Percentiles rank a stretch among this genome's conserved stretches.
These are phyloP conservation scores for Pogonomyrmex barbatus DNA, from an alignment of 1,140 invertebrate species.

Conservation along the genomic window DNA sequence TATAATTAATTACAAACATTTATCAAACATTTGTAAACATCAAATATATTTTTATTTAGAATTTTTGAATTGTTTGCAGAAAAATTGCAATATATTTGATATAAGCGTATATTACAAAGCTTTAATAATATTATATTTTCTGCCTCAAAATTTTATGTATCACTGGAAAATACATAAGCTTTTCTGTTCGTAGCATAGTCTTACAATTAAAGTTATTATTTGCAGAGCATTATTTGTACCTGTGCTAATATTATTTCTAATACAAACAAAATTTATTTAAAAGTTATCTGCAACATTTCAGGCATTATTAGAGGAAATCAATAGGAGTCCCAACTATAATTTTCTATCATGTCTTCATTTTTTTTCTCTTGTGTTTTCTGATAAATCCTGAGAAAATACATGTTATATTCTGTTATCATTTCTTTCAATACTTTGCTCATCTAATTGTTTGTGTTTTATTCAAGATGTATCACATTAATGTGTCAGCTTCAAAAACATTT, in stretches of 20 bases:
- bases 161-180: conserved; percentile 13
- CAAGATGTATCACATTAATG: not conserved
- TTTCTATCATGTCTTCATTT: not conserved
- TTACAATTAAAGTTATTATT: not conserved
- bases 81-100: not conserved
- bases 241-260: conserved; percentile 17
- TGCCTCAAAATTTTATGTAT: conserved; percentile 19
- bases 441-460: conserved; percentile 33
- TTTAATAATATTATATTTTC: not conserved
- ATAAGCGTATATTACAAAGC: not conserved
- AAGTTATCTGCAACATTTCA: not conserved
- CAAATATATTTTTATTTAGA: conserved; percentile 25
- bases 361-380: not conserved
- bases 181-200: not conserved
- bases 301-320: not conserved
- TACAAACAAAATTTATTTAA: conserved; percentile 32
- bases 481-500: conserved; percentile 12
- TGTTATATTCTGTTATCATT: not conserved
- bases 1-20: conserved; percentile 2
- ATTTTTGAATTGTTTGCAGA: not conserved
- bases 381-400: not conserved
- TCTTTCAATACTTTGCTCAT: not conserved
- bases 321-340: not conserved
- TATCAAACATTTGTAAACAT: not conserved
- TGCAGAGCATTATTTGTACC: not conserved